phyloP scores from a whole-genome alignment of 2,888 invertebrate genomes.

The Scaptodrosophila latifasciaeformis region DNA sequence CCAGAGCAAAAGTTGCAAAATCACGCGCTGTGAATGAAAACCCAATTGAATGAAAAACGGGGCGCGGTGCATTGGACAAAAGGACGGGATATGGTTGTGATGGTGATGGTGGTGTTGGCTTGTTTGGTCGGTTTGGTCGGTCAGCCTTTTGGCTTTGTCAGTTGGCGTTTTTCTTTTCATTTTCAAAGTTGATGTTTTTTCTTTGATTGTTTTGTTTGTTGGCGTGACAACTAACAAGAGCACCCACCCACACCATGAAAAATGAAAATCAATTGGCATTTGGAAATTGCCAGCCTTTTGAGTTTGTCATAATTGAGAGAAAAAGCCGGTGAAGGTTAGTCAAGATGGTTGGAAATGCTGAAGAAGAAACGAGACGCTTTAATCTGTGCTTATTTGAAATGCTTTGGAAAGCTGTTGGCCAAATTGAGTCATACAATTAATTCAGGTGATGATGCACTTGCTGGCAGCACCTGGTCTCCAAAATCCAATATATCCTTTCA shows the following conservation, averaged over 20 bases:
- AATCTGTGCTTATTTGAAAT: not conserved
- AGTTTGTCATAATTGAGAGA: conserved; percentile 60
- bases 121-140: not conserved
- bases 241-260: too few relatives aligned
- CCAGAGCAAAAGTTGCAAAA: conserved; percentile 61
- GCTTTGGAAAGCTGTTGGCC: conserved; percentile 5
- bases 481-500: too few relatives aligned
- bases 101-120: conserved; percentile 6
- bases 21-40: conserved; percentile 57
- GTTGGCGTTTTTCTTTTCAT: not conserved
- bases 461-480: conserved; percentile 3
- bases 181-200: conserved; percentile 20
- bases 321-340: conserved; percentile 24
- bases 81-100: conserved; percentile 5
- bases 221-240: not conserved
- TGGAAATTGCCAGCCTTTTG: conserved; percentile 62
- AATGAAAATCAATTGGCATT: conserved; percentile 61
- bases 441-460: conserved; percentile 41
- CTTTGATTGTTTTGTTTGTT: not conserved
- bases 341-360: not conserved
- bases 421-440: conserved; percentile 49
- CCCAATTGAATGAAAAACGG: conserved; percentile 53
- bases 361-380: not conserved
- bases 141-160: not conserved
- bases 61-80: not conserved